These are phyloP conservation scores for Cervus canadensis DNA, from an alignment of 2,113 vertebrate genomes.

Conservation along the genomic window DNA sequence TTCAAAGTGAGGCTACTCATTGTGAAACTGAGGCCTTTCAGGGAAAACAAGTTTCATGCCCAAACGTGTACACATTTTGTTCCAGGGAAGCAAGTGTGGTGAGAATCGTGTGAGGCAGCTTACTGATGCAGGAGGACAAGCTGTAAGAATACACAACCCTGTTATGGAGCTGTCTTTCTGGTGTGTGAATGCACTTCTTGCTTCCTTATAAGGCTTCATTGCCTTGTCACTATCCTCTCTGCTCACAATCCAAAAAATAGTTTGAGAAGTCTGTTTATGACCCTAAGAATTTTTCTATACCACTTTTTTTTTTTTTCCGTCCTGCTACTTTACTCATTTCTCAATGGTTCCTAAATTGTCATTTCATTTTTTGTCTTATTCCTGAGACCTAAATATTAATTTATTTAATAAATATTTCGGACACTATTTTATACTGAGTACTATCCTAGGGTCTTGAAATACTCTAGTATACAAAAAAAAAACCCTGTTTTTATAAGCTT, in stretches of 20 bases:
- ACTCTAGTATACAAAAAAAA: neutral
- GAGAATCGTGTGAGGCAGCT: rapidly evolving
- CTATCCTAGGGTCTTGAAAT: neutral
- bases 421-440: neutral
- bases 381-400: neutral
- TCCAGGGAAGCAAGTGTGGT: neutral
- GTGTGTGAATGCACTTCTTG: neutral
- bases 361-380: neutral
- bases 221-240: neutral
- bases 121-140: neutral
- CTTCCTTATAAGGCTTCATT: neutral
- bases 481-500: neutral
- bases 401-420: neutral
- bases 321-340: neutral
- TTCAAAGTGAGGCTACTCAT: neutral
- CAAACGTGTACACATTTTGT: neutral
- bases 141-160: neutral
- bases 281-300: neutral
- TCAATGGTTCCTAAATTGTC: neutral
- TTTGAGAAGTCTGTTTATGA: neutral
- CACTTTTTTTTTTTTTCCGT: neutral
- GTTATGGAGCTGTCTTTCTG: too few species aligned
- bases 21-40: neutral
- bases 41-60: neutral
- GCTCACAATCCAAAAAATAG: neutral